Conservation (phyloP, 2,888 invertebrate genomes). For the Agonopterix alstromeriana region DNA sequence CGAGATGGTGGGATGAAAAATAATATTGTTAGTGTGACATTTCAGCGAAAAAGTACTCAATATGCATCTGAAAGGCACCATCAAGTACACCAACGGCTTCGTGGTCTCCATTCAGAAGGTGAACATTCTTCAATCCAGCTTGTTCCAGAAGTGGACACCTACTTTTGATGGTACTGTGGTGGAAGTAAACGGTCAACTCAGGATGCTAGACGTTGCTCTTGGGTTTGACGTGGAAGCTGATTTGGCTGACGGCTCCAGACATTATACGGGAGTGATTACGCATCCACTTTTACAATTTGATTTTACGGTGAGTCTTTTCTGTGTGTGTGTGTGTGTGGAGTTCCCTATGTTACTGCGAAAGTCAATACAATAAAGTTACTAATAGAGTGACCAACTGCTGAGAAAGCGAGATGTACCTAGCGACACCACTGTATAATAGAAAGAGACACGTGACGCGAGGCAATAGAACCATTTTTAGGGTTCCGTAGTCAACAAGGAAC, state of each 20-base stretch:
- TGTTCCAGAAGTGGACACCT: constrained; percentile 39
- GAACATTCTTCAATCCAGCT: constrained; percentile 27
- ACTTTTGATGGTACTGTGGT: constrained; percentile 21
- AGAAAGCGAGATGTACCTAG: no score
- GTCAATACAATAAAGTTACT: no score
- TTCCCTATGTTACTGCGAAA: no score
- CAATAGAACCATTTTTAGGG: no score
- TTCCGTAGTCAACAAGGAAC: no score
- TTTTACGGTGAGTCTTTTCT: constrained; percentile 40
- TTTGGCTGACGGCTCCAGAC: constrained; percentile 17
- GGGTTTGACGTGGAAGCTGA: constrained; percentile 43
- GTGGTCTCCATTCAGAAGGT: constrained; percentile 36
- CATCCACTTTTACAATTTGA: constrained; percentile 30
- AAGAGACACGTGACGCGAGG: no score
- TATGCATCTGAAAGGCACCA: constrained; percentile 22
- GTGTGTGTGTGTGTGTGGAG: no score
- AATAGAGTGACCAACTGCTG: no score
- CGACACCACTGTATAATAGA: no score
- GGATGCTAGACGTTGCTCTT: constrained; percentile 34
- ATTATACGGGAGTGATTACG: constrained; percentile 29
- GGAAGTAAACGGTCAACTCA: constrained; percentile 29
- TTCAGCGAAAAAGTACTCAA: constrained; percentile 35
- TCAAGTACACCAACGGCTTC: constrained; percentile 44
- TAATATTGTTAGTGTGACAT: constrained; percentile 4
- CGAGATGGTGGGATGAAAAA: no score